A percentile compares a stretch with the other conserved stretches of the same genome.
These are phyloP conservation scores for Sarcophaga bullata DNA, from an alignment of 1,140 invertebrate genomes.

Conservation along the genomic window DNA sequence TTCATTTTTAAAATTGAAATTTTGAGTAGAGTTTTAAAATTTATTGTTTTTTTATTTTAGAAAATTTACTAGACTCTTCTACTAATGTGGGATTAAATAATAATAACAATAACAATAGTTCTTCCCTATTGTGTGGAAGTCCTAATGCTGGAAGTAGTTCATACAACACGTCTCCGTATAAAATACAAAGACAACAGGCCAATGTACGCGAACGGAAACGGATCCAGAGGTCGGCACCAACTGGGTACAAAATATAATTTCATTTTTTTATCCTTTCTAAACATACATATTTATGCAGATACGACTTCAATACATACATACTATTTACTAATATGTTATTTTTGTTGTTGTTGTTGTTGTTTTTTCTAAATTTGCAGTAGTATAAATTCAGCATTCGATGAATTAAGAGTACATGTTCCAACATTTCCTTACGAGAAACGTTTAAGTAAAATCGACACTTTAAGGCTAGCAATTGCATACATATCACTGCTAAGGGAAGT, in stretches of 20 bases:
- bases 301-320: background rate
- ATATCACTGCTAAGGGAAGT: constrained; percentile 93
- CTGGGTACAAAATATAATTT: constrained; percentile 69
- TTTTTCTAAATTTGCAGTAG: constrained; percentile 77
- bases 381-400: constrained; percentile 99
- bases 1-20: background rate
- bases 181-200: constrained; percentile 88
- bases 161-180: constrained; percentile 77
- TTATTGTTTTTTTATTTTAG: constrained; percentile 39
- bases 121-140: constrained; percentile 59
- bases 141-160: constrained; percentile 55
- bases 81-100: constrained; percentile 50
- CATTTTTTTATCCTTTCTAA: constrained; percentile 6
- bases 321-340: constrained; percentile 31
- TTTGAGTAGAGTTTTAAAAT: too few relatives aligned
- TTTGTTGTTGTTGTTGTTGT: constrained; percentile 26
- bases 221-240: constrained; percentile 92
- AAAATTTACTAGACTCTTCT: constrained; percentile 59
- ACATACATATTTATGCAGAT: background rate
- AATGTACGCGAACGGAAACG: constrained; percentile 94
- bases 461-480: constrained; percentile 95
- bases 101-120: constrained; percentile 46
- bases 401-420: constrained; percentile 92
- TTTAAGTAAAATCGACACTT: constrained; percentile 96
- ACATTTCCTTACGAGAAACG: constrained; percentile 99